Conservation (phyloP, 1,140 invertebrate species). For the Ephestia elutella region DNA sequence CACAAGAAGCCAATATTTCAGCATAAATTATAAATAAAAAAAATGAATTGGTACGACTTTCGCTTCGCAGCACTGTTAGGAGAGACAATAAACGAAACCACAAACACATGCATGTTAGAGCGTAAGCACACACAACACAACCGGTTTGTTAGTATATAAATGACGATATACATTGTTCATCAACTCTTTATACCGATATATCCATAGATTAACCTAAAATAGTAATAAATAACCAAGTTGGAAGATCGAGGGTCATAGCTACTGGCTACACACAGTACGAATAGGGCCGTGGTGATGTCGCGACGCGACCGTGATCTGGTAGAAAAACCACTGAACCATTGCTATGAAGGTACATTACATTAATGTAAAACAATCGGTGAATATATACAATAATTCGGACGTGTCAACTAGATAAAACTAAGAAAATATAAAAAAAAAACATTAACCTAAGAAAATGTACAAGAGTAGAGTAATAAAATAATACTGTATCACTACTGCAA, state of each 20-base stretch:
- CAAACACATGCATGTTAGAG: constrained; percentile 72
- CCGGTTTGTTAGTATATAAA: constrained; percentile 69
- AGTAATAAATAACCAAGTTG: constrained; percentile 62
- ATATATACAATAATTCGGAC: constrained; percentile 24
- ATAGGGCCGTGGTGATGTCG: not conserved
- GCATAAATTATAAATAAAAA: constrained; percentile 67
- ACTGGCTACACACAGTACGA: constrained; percentile 9
- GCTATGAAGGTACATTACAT: constrained; percentile 1
- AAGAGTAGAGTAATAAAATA: constrained; percentile 66
- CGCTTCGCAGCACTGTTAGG: constrained; percentile 23
- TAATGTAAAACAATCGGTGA: not conserved
- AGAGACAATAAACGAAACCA: constrained; percentile 49
- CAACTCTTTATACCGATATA: constrained; percentile 50
- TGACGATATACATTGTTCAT: constrained; percentile 59
- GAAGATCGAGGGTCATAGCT: constrained; percentile 39
- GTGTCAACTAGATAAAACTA: constrained; percentile 48
- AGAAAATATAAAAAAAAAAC: constrained; percentile 49
- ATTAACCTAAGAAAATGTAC: constrained; percentile 62
- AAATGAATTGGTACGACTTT: constrained; percentile 34
- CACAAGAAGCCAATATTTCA: constrained; percentile 58
- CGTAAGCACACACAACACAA: constrained; percentile 72
- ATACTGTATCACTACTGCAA: constrained; percentile 69
- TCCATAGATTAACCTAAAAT: constrained; percentile 53
- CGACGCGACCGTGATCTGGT: not conserved
- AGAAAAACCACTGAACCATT: not conserved